Conservation (phyloP, 23 tunicate species). For the Styela plicata region DNA sequence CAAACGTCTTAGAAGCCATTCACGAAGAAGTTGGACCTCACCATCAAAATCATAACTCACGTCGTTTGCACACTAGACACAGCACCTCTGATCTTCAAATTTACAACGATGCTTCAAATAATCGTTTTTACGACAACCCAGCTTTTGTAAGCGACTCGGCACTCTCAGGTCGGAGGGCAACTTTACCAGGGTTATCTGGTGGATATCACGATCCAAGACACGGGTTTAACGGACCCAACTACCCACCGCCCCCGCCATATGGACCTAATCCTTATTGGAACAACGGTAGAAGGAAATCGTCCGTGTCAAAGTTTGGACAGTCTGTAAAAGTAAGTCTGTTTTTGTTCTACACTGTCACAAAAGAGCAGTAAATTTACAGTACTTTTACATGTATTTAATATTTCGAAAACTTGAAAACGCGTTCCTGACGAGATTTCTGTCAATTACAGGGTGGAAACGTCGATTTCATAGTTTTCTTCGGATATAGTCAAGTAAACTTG, state of each 20-base stretch:
- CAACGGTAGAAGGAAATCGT: not conserved
- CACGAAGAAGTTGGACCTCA: not conserved
- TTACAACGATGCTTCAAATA: not conserved
- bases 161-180: not conserved
- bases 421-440: too few species aligned
- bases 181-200: not conserved
- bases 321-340: not conserved
- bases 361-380: too few species aligned
- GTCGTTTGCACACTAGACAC: not conserved
- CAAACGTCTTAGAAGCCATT: not conserved
- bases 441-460: too few species aligned
- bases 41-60: not conserved
- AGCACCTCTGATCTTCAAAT: not conserved
- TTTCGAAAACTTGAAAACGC: too few species aligned
- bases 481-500: too few species aligned
- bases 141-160: not conserved
- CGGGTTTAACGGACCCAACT: too few species aligned
- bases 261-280: not conserved
- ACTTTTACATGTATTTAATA: too few species aligned
- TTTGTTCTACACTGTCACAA: too few species aligned
- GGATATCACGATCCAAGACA: not conserved
- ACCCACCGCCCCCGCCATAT: not conserved
- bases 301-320: not conserved
- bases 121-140: constrained; percentile 2
- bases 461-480: too few species aligned